Conservation (phyloP, 2,113 vertebrate species). For the Gobiocypris rarus region DNA sequence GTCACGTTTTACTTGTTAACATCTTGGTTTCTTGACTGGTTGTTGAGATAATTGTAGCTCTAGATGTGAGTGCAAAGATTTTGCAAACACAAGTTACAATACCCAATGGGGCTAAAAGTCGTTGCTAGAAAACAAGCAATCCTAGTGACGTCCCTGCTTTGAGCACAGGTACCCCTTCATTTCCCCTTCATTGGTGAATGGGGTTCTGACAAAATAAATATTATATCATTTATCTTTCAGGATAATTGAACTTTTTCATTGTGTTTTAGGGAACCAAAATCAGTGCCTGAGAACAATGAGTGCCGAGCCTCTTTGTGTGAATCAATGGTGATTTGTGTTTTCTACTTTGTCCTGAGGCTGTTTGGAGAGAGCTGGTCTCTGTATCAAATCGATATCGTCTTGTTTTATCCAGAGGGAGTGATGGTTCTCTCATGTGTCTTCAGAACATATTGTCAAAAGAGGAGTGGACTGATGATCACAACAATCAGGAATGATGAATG, state of each 20-base stretch:
- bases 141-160: too few species aligned
- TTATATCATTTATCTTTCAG: background rate
- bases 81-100: too few species aligned
- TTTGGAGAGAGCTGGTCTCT: conserved; percentile 5
- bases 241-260: background rate
- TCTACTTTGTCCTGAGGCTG: conserved; percentile 40
- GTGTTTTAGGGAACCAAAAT: background rate
- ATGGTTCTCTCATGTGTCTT: conserved; percentile 13
- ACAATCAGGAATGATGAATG: conserved; percentile 13
- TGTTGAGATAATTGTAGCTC: too few species aligned
- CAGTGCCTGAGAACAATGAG: background rate
- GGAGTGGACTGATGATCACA: background rate
- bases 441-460: conserved; percentile 13
- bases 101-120: too few species aligned
- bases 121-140: conserved; percentile 28
- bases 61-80: too few species aligned
- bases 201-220: background rate
- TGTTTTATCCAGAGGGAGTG: conserved; percentile 14
- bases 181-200: background rate
- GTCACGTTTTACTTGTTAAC: too few species aligned
- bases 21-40: too few species aligned
- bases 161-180: background rate
- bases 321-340: conserved; percentile 34
- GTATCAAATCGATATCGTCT: conserved; percentile 23
- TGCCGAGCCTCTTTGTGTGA: conserved; percentile 13